A percentile compares a stretch with the other conserved stretches of the same genome.
These are phyloP conservation scores for Telmatherina bonti DNA, from an alignment of 2,797 vertebrate species.

Conservation along the genomic window DNA sequence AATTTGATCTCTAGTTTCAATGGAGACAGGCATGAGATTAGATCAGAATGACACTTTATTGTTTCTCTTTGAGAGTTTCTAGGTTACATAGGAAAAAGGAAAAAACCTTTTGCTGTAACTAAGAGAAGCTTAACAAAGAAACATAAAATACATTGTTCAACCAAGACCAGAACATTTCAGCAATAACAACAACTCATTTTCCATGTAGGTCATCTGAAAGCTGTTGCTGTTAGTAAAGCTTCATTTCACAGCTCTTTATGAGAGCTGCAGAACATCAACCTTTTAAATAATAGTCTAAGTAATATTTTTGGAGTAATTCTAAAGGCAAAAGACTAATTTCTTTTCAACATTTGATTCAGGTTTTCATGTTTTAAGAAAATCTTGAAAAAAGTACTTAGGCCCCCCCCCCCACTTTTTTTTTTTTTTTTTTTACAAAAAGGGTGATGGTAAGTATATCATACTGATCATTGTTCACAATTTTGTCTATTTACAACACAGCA, in stretches of 20 bases:
- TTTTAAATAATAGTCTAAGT: too few species aligned
- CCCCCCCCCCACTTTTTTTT: too few species aligned
- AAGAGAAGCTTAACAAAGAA: not conserved
- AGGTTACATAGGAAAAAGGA: conserved; percentile 17
- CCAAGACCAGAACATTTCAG: not conserved
- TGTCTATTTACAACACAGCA: not conserved
- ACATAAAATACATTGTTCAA: not conserved
- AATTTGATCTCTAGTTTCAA: conserved; percentile 54
- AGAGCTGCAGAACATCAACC: too few species aligned
- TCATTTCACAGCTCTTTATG: not conserved
- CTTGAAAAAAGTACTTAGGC: too few species aligned
- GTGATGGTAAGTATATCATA: too few species aligned
- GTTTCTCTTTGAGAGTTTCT: conserved; percentile 31
- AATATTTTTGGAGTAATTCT: too few species aligned
- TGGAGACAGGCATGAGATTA: conserved; percentile 32
- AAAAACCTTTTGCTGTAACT: not conserved
- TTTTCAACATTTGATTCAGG: too few species aligned
- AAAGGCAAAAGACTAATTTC: too few species aligned
- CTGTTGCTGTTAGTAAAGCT: not conserved
- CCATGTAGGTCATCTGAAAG: not conserved
- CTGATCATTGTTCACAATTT: too few species aligned
- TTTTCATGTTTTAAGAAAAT: too few species aligned
- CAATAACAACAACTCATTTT: not conserved
- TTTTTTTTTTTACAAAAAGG: too few species aligned
- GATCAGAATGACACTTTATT: conserved; percentile 41